Conservation (phyloP, 2,888 invertebrate genomes). For the Sarcophaga variegata region DNA sequence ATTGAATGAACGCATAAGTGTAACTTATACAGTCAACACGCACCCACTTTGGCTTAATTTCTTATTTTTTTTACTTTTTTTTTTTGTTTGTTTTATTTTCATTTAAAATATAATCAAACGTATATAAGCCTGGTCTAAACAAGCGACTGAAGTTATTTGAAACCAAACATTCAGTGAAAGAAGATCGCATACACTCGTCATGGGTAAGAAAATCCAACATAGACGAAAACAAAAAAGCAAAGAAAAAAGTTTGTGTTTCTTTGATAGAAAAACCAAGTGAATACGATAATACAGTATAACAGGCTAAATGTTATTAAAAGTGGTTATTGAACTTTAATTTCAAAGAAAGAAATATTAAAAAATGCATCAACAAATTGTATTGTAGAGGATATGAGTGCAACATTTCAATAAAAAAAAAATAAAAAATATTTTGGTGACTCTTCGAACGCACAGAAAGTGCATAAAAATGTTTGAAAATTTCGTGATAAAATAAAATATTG, state of each 20-base stretch:
- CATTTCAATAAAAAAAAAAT: not conserved
- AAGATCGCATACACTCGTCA: conserved; percentile 62
- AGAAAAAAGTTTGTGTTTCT: conserved; percentile 30
- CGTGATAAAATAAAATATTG: conserved; percentile 3
- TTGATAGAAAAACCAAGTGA: conserved; percentile 4
- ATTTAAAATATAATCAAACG: conserved; percentile 29
- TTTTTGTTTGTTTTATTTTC: not conserved
- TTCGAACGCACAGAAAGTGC: conserved; percentile 10
- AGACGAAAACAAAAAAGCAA: conserved; percentile 3
- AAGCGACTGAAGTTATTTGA: conserved; percentile 63
- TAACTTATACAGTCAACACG: conserved; percentile 48
- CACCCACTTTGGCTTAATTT: conserved; percentile 59
- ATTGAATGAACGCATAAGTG: conserved; percentile 42
- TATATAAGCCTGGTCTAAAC: conserved; percentile 60
- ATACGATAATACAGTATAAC: not conserved
- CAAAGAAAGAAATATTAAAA: conserved; percentile 17
- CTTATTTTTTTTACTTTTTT: conserved; percentile 32
- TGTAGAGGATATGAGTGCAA: conserved; percentile 29
- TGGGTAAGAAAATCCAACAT: conserved; percentile 65
- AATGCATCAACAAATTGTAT: conserved; percentile 42
- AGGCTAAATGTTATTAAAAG: not conserved
- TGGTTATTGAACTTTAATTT: conserved; percentile 60
- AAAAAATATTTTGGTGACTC: not conserved
- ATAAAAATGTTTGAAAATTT: conserved; percentile 31
- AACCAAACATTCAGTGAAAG: conserved; percentile 61